Base-by-base conservation (phyloP, 2,797 vertebrate genomes). In the Malurus splendens region DNA sequence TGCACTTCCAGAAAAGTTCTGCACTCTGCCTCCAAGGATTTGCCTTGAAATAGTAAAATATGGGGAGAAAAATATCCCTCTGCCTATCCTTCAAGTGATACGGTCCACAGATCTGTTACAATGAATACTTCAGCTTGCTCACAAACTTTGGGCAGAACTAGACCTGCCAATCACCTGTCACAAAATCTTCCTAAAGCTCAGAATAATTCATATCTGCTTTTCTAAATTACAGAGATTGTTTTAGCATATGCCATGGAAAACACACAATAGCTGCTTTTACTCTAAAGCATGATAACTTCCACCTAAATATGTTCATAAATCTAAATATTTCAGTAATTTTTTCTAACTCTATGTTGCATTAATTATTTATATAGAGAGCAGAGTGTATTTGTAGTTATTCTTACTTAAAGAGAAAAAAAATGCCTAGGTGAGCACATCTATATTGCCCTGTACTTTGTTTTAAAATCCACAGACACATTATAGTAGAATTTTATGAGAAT, bases 151-250 rank as follows among this genome's bases (percentile, higher is more conserved):
- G 70, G 71, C 33, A 92, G 33, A 93, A 83, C 48, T 73, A 66
- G 38, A 48, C 25, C 82, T 84, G 73, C 11, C 91, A 93, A 81
- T 95, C 91, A 70, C 16, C 52, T 93, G 77, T 87, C 89, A 86
- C 16, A 25, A 87, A 72, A 70, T 62, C 24, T 32, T 79, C 36
- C 39, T 55, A 62, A 89, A 73, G 28, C 30, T 70, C 8, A 52
- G 39, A 92, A 93, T 90, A 81, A 86, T 89, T 87, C 59, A 79
- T 75, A 78, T 59, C 30, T 62, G 62, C 27, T 83, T 92, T 83
- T 51, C 14, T 70, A 72, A 86, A 75, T 83, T 93, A 90, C 32
- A 70, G 33, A 77, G 22, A 10, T 75, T 60, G 9, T 45, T 89
- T 72, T 41, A 76, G 23, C 48, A 38, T 45, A n/a, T n/a, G 32